These are phyloP conservation scores for Ornithorhynchus anatinus DNA, from an alignment of 2,113 vertebrate genomes.

Conservation along the genomic window DNA sequence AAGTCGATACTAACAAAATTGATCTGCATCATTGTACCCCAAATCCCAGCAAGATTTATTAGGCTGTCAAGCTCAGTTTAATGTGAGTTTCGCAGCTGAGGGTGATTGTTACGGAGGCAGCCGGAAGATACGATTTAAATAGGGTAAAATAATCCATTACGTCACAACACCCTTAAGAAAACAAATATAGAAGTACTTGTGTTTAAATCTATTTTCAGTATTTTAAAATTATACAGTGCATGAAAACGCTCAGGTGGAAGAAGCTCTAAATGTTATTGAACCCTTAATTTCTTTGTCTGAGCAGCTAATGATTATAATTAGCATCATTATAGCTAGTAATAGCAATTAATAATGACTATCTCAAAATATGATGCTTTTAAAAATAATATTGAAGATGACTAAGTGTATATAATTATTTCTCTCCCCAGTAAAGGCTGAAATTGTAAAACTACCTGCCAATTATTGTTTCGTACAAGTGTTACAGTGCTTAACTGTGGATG, in stretches of 20 bases:
- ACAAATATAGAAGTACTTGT: conserved; percentile 67
- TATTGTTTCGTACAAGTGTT: conserved; percentile 57
- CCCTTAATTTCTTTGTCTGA: conserved; percentile 52
- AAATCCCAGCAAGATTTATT: conserved; percentile 58
- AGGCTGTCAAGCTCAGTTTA: conserved; percentile 40
- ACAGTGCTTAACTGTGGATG: conserved; percentile 41
- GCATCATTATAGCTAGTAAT: conserved; percentile 55
- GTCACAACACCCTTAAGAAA: conserved; percentile 63
- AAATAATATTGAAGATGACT: conserved; percentile 57
- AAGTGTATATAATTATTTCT: conserved; percentile 60
- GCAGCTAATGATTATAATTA: conserved; percentile 47
- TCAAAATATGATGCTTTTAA: conserved; percentile 62
- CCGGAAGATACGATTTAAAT: conserved; percentile 61
- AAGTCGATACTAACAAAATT: conserved; percentile 60
- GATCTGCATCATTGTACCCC: conserved; percentile 50
- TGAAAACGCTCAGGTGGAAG: conserved; percentile 47
- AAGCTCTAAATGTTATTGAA: neutral
- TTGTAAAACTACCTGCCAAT: conserved; percentile 60
- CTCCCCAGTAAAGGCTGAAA: conserved; percentile 54
- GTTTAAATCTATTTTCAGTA: conserved; percentile 65
- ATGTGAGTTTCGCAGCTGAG: conserved; percentile 58
- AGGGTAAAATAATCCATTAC: conserved; percentile 49
- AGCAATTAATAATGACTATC: conserved; percentile 64
- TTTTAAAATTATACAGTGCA: conserved; percentile 64
- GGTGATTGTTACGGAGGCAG: conserved; percentile 65